Evolutionary conservation across 37 sponge, comb jelly and placozoan species (phyloP).

Genomic region (Geodia barretti): DNA sequence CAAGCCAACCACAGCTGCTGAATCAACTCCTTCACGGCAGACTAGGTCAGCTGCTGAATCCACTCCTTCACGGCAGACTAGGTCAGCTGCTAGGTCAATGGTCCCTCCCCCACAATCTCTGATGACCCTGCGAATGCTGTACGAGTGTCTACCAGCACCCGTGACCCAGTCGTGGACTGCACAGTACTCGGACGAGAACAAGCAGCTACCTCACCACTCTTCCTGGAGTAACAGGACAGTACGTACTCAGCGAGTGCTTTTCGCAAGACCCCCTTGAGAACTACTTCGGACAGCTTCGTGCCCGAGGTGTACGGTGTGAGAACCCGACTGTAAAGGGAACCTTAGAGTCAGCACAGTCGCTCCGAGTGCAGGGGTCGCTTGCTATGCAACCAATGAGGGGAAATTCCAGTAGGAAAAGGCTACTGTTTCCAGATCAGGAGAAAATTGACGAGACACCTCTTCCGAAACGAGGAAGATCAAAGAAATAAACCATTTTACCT

Average conservation of each 20-base stretch:
- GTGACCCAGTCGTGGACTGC: no score
- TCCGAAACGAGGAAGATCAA: conserved; percentile 2
- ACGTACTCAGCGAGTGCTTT: conserved; percentile 20
- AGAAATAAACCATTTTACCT: no score
- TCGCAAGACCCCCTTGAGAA: conserved; percentile 31
- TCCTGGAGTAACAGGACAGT: not conserved
- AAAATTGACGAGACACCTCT: not conserved
- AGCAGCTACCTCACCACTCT: not conserved
- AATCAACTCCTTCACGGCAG: no score
- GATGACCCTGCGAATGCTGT: no score
- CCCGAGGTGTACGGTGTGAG: conserved; percentile 20
- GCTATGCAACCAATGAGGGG: conserved; percentile 12
- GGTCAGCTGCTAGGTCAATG: no score
- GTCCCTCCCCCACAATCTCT: no score
- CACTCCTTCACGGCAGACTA: no score
- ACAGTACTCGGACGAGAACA: no score
- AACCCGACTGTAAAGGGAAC: conserved; percentile 50
- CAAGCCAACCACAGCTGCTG: no score
- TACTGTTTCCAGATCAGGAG: not conserved
- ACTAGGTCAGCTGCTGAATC: no score
- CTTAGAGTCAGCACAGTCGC: conserved; percentile 2
- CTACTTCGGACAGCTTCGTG: conserved; percentile 36
- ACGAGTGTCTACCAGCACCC: no score
- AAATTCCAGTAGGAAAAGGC: conserved; percentile 13
- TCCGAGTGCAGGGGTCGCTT: conserved; percentile 3